These are phyloP conservation scores for Lophochroa leadbeateri DNA, from an alignment of 2,113 vertebrate genomes.

Conservation along the genomic window DNA sequence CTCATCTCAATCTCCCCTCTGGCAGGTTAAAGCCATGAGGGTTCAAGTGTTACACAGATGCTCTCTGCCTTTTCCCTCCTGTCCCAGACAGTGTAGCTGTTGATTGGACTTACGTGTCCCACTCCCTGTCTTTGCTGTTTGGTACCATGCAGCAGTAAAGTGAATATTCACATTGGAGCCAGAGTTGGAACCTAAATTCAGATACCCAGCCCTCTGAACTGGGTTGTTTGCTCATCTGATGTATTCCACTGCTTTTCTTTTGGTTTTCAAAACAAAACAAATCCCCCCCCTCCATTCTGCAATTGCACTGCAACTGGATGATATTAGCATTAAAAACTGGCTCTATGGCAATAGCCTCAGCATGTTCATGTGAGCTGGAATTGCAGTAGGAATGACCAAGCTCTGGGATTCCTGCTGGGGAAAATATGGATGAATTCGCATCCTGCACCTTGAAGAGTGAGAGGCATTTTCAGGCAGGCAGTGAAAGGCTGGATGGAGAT, in stretches of 20 bases:
- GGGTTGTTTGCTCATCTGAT: neutral
- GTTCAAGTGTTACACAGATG: rapidly evolving
- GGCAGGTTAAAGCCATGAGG: neutral
- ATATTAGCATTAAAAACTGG: neutral
- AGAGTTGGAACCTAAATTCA: neutral
- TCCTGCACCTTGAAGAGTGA: rapidly evolving
- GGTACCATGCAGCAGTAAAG: rapidly evolving
- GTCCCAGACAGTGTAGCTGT: no score
- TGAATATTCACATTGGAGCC: neutral
- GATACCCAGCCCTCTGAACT: neutral
- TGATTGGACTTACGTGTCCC: neutral
- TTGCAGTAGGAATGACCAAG: neutral
- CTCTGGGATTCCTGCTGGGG: neutral
- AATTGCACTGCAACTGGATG: neutral
- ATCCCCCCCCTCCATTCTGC: neutral
- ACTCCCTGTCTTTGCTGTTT: rapidly evolving
- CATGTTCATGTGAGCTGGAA: neutral
- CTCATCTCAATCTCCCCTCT: neutral
- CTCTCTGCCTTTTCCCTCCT: neutral
- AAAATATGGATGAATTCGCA: neutral
- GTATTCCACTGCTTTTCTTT: neutral
- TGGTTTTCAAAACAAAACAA: neutral
- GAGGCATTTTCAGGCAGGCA: neutral
- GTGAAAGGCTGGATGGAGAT: neutral
- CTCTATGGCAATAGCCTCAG: neutral